These are phyloP conservation scores for Tiphia femorata DNA, from an alignment of 2,888 invertebrate species.

Conservation along the genomic window DNA sequence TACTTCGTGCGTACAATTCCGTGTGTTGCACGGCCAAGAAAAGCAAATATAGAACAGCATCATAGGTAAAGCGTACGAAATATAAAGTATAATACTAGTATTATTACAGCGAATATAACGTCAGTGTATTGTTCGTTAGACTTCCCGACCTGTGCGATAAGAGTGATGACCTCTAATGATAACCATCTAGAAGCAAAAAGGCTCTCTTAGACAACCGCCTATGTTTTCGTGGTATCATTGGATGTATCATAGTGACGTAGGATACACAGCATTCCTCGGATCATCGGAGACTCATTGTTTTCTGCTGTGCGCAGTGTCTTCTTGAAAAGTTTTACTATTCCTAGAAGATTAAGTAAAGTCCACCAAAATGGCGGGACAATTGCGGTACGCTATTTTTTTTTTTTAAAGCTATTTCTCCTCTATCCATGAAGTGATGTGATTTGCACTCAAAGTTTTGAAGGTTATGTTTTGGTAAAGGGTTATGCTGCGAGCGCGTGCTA, in stretches of 20 bases:
- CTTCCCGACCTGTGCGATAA: no score
- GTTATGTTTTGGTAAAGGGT: slow-evolving; percentile 35
- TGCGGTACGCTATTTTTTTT: slow-evolving; percentile 48
- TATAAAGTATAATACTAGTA: no score
- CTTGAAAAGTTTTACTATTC: slow-evolving; percentile 5
- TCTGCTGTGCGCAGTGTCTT: slow-evolving; percentile 7
- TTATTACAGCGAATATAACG: no score
- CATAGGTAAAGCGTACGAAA: no score
- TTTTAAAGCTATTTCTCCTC: slow-evolving; percentile 5
- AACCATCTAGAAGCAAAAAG: slow-evolving; percentile 17
- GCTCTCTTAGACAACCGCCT: neutral
- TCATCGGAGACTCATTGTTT: slow-evolving; percentile 22
- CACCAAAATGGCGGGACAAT: slow-evolving; percentile 49
- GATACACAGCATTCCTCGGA: neutral
- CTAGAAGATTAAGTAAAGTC: neutral
- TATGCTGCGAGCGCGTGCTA: slow-evolving; percentile 22
- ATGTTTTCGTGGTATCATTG: slow-evolving; percentile 19
- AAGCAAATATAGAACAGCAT: no score
- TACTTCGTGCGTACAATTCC: no score
- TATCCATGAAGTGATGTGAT: neutral
- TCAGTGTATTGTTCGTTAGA: neutral
- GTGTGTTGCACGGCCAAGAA: no score
- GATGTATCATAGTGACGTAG: slow-evolving; percentile 5
- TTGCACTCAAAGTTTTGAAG: slow-evolving; percentile 19
- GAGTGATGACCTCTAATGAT: slow-evolving; percentile 18